Evolutionary conservation across 2,888 invertebrate genomes (phyloP).

Genomic region (Nephrotoma flavescens): DNA sequence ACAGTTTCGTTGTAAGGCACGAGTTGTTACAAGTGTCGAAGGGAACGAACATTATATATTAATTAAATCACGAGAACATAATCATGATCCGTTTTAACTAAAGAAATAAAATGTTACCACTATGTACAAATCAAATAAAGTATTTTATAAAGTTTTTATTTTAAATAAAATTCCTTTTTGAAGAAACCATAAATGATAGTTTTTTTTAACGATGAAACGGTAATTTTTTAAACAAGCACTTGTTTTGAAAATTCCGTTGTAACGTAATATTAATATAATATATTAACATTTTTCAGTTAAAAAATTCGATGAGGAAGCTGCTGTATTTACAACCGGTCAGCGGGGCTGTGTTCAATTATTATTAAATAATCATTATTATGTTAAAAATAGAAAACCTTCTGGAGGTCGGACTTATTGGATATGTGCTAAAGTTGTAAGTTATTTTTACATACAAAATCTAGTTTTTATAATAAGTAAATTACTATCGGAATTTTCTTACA

Average conservation of each 20-base stretch:
- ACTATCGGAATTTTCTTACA: background rate
- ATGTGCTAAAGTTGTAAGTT: constrained; percentile 28
- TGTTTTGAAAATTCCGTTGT: constrained; percentile 12
- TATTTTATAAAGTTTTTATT: background rate
- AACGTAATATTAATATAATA: background rate
- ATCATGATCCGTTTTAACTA: constrained; percentile 30
- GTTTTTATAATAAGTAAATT: too few species aligned
- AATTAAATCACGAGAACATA: constrained; percentile 30
- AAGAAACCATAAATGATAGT: background rate
- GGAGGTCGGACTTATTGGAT: constrained; percentile 32
- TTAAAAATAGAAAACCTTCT: constrained; percentile 26
- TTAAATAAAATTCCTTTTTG: background rate
- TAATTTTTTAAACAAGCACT: constrained; percentile 21
- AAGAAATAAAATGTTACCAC: background rate
- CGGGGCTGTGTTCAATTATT: constrained; percentile 26
- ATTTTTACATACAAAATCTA: background rate
- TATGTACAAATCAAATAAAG: background rate
- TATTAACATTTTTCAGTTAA: background rate
- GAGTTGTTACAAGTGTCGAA: constrained; percentile 29
- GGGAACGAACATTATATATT: constrained; percentile 26
- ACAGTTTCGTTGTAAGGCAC: constrained; percentile 31
- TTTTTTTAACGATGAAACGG: background rate
- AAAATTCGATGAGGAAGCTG: background rate
- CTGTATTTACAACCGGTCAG: constrained; percentile 19
- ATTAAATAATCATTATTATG: constrained; percentile 27